These are phyloP conservation scores for Mesitornis unicolor DNA, from an alignment of 2,113 vertebrate genomes.

Conservation along the genomic window DNA sequence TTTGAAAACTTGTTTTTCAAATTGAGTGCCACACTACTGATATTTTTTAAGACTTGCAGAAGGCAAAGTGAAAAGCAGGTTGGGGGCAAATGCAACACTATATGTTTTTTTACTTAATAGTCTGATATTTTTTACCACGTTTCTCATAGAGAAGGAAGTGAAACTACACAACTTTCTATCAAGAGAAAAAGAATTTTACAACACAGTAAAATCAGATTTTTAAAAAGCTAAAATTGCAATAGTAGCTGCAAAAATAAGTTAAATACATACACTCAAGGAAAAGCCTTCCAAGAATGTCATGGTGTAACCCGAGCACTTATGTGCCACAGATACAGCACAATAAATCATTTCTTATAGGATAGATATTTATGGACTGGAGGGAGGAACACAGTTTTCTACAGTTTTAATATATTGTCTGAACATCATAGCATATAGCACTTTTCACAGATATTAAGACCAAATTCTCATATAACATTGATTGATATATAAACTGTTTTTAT, in stretches of 20 bases:
- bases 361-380: background rate
- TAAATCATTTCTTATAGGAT: background rate
- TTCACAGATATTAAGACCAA: background rate
- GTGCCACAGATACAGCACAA: background rate
- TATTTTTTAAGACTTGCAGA: background rate
- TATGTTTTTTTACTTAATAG: constrained; percentile 12
- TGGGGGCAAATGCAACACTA: background rate
- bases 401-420: background rate
- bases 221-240: background rate
- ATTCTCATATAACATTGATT: background rate
- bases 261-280: background rate
- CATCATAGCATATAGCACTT: background rate
- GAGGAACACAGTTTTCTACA: background rate
- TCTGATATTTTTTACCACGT: background rate
- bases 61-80: constrained; percentile 13
- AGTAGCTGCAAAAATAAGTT: background rate
- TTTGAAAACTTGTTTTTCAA: constrained; percentile 17
- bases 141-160: background rate
- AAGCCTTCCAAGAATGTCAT: background rate
- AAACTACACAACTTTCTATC: constrained; percentile 1
- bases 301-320: background rate
- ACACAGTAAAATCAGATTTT: background rate
- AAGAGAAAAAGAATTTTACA: background rate
- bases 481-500: background rate
- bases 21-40: background rate